Percentiles rank a stretch among this genome's conserved stretches.
Conservation (phyloP, 2,113 vertebrate genomes). For the Albula goreensis region DNA sequence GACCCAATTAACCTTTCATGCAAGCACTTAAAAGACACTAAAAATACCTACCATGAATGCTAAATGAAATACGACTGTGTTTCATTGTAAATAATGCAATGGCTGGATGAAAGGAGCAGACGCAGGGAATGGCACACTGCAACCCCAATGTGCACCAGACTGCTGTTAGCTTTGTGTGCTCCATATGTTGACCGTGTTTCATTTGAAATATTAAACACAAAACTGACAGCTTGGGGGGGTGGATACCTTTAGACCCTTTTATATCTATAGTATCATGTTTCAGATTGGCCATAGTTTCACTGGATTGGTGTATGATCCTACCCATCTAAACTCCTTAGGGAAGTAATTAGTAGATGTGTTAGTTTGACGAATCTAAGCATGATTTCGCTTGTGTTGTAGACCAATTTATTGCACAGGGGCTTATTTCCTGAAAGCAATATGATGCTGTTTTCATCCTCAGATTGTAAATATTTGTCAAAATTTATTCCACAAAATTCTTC, state of each 20-base stretch:
- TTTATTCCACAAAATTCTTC: no score
- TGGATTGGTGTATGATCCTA: not conserved
- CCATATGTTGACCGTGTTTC: not conserved
- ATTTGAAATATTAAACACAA: not conserved
- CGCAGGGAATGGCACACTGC: no score
- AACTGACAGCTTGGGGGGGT: not conserved
- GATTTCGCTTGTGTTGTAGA: no score
- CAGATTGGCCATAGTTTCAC: not conserved
- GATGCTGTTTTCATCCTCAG: no score
- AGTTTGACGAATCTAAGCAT: no score
- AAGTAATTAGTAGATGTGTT: not conserved
- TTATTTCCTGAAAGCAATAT: no score
- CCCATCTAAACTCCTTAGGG: not conserved
- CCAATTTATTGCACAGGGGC: no score
- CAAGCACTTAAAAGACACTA: constrained; percentile 32
- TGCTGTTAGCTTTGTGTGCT: not conserved
- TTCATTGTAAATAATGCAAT: constrained; percentile 57
- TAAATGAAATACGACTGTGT: constrained; percentile 57
- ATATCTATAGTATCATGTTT: not conserved
- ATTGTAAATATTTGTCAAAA: no score
- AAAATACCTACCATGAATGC: constrained; percentile 48
- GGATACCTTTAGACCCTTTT: not conserved
- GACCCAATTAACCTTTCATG: constrained; percentile 50
- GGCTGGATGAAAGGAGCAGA: constrained; percentile 36
- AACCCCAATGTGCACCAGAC: not conserved